Evolutionary conservation across 2,797 vertebrate species (phyloP).

Genomic region (Tragelaphus eurycerus): DNA sequence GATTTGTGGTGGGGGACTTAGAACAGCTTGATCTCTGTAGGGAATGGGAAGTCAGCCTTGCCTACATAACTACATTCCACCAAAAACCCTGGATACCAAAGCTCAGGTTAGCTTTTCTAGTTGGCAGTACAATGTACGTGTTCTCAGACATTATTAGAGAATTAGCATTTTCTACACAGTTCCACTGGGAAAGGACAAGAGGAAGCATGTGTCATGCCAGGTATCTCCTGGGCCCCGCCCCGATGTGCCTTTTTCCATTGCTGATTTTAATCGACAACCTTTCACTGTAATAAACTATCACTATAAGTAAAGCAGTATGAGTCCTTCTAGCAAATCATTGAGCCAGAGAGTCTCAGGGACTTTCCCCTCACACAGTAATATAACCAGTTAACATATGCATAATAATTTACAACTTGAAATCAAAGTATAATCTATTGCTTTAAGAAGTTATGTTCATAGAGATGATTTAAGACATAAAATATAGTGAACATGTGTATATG

Average conservation of each 20-base stretch:
- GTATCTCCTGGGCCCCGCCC: neutral
- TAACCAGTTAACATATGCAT: neutral
- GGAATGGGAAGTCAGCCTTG: neutral
- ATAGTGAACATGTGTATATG: neutral
- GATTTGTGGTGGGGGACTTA: neutral
- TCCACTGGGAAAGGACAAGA: neutral
- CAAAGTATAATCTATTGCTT: conserved; percentile 12
- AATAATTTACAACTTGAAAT: neutral
- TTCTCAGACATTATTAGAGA: neutral
- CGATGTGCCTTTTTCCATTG: neutral
- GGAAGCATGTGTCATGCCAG: neutral
- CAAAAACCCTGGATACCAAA: neutral
- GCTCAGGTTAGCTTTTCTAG: neutral
- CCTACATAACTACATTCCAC: neutral
- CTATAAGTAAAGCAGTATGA: neutral
- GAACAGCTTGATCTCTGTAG: neutral
- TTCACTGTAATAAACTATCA: neutral
- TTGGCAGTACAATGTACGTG: neutral
- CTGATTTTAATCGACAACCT: neutral
- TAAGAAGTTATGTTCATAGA: neutral
- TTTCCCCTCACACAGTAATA: neutral
- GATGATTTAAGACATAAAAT: neutral
- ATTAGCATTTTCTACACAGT: neutral
- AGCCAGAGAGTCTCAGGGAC: neutral
- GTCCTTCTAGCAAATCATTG: neutral